These are phyloP conservation scores for Acanthisitta chloris DNA, from an alignment of 2,113 vertebrate genomes.

Conservation along the genomic window DNA sequence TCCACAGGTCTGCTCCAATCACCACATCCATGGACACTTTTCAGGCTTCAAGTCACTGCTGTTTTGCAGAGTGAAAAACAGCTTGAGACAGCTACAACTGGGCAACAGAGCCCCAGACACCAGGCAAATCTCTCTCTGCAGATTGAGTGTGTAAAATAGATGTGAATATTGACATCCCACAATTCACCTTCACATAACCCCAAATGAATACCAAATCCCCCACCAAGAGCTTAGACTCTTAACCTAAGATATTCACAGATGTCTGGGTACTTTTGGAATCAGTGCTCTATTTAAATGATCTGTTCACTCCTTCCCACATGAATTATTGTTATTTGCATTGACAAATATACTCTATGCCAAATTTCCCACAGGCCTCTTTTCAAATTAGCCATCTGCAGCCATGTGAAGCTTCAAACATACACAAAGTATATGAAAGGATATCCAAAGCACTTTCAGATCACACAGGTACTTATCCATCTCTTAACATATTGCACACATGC, in stretches of 20 bases:
- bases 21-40: not conserved
- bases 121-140: not conserved
- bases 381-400: slow-evolving; percentile 33
- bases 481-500: not conserved
- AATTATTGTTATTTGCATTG: slow-evolving; percentile 36
- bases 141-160: not conserved
- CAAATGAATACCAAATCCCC: not conserved
- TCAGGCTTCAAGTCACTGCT: not conserved
- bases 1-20: not conserved
- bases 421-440: not conserved
- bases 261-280: not conserved
- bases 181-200: not conserved
- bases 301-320: not conserved
- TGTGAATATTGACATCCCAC: not conserved
- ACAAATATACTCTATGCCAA: not conserved
- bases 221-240: not conserved
- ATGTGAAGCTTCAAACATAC: not conserved
- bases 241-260: not conserved
- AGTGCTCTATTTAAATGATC: not conserved
- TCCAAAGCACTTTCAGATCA: not conserved
- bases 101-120: not conserved
- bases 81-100: not conserved
- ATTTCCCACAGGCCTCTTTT: slow-evolving; percentile 27
- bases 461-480: not conserved
- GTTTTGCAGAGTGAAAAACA: not conserved